Percentiles rank a stretch among this genome's conserved stretches.
These are phyloP conservation scores for Apocrypta bakeri DNA, from an alignment of 1,140 invertebrate genomes.

Conservation along the genomic window DNA sequence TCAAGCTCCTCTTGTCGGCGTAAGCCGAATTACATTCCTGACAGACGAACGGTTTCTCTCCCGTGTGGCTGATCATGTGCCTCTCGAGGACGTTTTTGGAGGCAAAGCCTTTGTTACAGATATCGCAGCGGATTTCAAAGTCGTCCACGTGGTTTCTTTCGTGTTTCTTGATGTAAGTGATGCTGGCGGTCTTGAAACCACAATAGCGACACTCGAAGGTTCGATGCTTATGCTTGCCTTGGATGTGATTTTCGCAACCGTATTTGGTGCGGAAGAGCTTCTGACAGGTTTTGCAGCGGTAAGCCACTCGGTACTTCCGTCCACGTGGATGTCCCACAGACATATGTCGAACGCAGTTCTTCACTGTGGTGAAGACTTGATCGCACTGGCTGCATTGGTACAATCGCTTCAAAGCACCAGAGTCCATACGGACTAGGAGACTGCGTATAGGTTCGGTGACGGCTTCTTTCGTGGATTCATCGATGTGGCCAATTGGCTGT, in stretches of 20 bases:
- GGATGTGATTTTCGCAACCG: conserved; percentile 49
- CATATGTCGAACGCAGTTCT: conserved; percentile 56
- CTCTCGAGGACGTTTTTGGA: conserved; percentile 65
- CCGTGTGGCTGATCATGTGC: conserved; percentile 72
- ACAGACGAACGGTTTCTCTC: conserved; percentile 87
- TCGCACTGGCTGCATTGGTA: conserved; percentile 57
- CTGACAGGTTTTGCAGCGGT: conserved; percentile 48
- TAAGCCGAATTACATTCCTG: conserved; percentile 78
- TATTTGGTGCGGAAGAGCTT: conserved; percentile 48
- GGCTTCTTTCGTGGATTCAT: neutral
- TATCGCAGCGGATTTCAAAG: conserved; percentile 61
- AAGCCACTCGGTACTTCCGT: conserved; percentile 43
- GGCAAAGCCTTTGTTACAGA: conserved; percentile 67
- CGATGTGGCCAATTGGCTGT: neutral
- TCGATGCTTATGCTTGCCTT: conserved; percentile 37
- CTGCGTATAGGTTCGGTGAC: conserved; percentile 29
- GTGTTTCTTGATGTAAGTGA: conserved; percentile 52
- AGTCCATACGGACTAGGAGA: conserved; percentile 32
- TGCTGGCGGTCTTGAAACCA: conserved; percentile 39
- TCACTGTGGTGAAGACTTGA: conserved; percentile 50
- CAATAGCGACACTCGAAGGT: conserved; percentile 43
- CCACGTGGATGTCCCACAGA: conserved; percentile 49
- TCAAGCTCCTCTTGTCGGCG: conserved; percentile 63
- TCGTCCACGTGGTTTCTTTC: conserved; percentile 66
- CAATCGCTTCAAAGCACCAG: conserved; percentile 15